phyloP scores from a whole-genome alignment of 2,888 invertebrate genomes.

The Prostheceraeus crozeri region DNA sequence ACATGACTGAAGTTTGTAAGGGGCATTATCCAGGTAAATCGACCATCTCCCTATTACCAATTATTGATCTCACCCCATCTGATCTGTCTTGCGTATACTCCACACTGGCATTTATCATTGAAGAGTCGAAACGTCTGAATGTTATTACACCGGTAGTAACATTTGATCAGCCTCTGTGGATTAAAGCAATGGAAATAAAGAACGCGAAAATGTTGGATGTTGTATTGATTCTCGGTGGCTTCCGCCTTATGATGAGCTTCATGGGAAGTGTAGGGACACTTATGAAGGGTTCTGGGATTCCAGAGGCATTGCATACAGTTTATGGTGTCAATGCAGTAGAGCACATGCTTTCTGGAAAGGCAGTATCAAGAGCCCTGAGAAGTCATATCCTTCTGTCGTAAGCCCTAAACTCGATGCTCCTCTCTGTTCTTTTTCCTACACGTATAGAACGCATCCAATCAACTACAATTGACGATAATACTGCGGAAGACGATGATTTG shows the following conservation, averaged over 20 bases:
- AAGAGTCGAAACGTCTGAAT: no score
- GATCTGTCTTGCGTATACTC: no score
- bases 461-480: no score
- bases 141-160: slow-evolving; percentile 3
- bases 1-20: no score
- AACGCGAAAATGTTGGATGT: background rate
- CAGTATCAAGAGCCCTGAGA: slow-evolving; percentile 5
- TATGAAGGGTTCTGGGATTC: slow-evolving; percentile 8
- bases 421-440: no score
- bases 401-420: no score
- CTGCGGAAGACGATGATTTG: no score
- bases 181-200: background rate
- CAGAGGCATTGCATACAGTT: slow-evolving; percentile 8
- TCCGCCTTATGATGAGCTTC: slow-evolving; percentile 13
- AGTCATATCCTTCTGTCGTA: background rate
- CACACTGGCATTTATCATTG: no score
- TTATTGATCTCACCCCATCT: no score
- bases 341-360: slow-evolving; percentile 7
- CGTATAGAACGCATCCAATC: no score
- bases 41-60: no score
- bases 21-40: no score
- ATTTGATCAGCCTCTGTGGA: slow-evolving; percentile 19
- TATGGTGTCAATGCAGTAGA: slow-evolving; percentile 15
- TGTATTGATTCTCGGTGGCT: slow-evolving; percentile 19
- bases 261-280: slow-evolving; percentile 8